phyloP scores from a whole-genome alignment of 1,140 invertebrate species.

The Drosophila pachea region DNA sequence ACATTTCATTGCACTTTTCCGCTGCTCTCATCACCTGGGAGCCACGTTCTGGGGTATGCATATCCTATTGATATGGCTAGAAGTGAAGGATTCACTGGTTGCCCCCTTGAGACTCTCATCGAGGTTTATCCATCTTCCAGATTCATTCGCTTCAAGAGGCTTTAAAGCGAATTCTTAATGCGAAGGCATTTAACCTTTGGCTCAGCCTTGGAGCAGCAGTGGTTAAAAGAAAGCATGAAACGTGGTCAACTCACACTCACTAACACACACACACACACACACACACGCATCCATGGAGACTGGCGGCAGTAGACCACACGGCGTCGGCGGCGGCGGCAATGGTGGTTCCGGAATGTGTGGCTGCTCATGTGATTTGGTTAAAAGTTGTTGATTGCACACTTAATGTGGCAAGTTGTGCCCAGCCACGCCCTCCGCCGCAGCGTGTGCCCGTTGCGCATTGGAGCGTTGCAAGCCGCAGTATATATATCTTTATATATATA shows the following conservation, averaged over 20 bases:
- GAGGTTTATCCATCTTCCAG: no score
- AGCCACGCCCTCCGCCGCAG: no score
- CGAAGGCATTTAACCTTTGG: background rate
- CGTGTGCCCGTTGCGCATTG: constrained; percentile 24
- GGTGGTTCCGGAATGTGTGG: constrained; percentile 9
- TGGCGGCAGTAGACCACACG: background rate
- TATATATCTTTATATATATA: background rate
- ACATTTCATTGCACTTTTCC: no score
- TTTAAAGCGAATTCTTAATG: background rate
- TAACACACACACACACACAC: background rate
- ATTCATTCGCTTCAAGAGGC: background rate
- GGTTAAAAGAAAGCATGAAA: constrained; percentile 14
- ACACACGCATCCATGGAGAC: background rate
- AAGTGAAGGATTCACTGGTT: no score
- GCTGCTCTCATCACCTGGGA: no score
- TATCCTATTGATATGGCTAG: no score
- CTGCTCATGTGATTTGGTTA: constrained; percentile 41
- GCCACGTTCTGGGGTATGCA: no score
- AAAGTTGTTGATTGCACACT: constrained; percentile 46
- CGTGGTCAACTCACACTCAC: constrained; percentile 3
- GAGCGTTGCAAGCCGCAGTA: constrained; percentile 32
- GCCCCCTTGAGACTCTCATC: no score
- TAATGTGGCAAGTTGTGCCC: constrained; percentile 29
- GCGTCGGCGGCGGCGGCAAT: no score
- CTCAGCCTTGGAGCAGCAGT: constrained; percentile 2